Evolutionary conservation across 2,113 vertebrate genomes (phyloP).

Genomic region (Xiphias gladius): DNA sequence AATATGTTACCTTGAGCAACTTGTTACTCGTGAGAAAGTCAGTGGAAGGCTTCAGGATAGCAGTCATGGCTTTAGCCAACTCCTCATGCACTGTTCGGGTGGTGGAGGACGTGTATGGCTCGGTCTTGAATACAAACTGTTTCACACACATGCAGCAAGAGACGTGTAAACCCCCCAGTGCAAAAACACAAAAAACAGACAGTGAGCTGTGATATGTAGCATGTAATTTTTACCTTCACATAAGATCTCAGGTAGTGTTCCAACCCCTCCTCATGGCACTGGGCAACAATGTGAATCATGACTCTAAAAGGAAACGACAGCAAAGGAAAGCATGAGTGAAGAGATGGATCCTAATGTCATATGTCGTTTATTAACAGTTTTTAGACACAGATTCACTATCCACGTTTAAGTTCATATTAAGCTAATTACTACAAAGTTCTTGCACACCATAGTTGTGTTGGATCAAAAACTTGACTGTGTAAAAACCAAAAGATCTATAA

Average conservation of each 20-base stretch:
- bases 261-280: constrained; percentile 97
- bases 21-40: constrained; percentile 99
- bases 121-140: constrained; percentile 95
- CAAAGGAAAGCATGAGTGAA: constrained; percentile 1
- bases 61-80: constrained; percentile 96
- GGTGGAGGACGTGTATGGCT: constrained; percentile 88
- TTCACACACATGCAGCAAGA: constrained; percentile 34
- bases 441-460: neutral
- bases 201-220: neutral
- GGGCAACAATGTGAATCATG: constrained; percentile 97
- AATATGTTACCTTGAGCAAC: constrained; percentile 91
- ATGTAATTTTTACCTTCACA: constrained; percentile 89
- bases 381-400: neutral
- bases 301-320: constrained; percentile 84
- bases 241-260: constrained; percentile 97
- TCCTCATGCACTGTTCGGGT: constrained; percentile 94
- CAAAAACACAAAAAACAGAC: neutral
- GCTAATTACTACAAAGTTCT: neutral
- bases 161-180: neutral
- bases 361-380: neutral
- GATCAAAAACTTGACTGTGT: too few relatives aligned
- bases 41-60: constrained; percentile 96
- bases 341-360: neutral
- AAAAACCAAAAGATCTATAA: too few relatives aligned
- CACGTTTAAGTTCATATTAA: neutral